Percentiles rank a stretch among this genome's conserved stretches.
Conservation (phyloP, 2,797 vertebrate species). For the Ammospiza maritima region DNA sequence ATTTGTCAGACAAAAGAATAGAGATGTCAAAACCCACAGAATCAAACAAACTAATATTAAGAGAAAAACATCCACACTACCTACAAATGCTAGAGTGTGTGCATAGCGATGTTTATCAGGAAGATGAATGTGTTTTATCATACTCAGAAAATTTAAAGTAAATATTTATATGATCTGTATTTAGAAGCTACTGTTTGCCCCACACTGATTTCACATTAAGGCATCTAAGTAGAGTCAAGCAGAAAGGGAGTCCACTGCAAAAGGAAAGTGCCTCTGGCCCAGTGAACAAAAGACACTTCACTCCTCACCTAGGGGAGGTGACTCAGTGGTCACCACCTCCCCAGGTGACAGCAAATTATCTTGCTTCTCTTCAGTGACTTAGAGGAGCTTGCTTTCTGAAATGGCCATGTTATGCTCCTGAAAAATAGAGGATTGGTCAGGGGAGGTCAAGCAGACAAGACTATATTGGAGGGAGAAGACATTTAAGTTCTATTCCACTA, state of each 20-base stretch:
- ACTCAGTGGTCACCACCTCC: slow-evolving; percentile 9
- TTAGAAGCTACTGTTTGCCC: not conserved
- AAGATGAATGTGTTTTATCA: not conserved
- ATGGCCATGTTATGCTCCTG: not conserved
- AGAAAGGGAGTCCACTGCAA: not conserved
- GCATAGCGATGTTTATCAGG: not conserved
- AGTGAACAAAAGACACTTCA: slow-evolving; percentile 1
- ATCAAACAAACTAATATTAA: slow-evolving; percentile 61
- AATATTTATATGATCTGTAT: not conserved
- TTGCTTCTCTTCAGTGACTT: not conserved
- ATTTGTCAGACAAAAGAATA: slow-evolving; percentile 78
- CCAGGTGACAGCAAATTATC: not conserved
- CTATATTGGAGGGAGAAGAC: not conserved
- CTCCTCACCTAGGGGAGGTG: slow-evolving; percentile 36
- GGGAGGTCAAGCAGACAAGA: not conserved
- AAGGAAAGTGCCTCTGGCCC: slow-evolving; percentile 17
- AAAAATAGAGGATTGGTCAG: not conserved
- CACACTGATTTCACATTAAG: not conserved
- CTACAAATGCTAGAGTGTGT: not conserved
- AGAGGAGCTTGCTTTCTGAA: not conserved
- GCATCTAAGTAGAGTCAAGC: not conserved
- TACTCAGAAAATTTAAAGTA: not conserved
- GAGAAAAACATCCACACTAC: slow-evolving; percentile 42
- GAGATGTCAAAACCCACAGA: slow-evolving; percentile 74
- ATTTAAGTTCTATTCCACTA: not conserved